Base-by-base conservation (phyloP, 2,113 vertebrate genomes). In the Neogobius melanostomus region DNA sequence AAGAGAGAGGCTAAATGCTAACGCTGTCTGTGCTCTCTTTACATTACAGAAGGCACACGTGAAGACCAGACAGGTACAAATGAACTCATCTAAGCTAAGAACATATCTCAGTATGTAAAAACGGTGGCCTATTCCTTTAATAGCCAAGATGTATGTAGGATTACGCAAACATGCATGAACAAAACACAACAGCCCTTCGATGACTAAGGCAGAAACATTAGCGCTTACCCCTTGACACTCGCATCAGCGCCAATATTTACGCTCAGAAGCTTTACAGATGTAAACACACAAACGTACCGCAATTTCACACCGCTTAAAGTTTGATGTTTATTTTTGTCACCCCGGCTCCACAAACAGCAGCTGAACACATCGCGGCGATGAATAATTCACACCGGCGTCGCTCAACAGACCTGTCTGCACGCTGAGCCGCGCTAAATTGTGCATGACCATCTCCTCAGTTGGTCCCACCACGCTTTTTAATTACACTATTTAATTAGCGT, bases 401-500 rank as follows among this genome's bases (percentile, higher is more conserved):
- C 50, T 80, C 62, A 72, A 21, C 36, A 57, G 71, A 75, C 62
- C 54, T 74, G 59, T 81, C 72, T 75, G 48, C 66, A 36, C 71
- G 75, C 76, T 77, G 82, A 57, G 80, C 73, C 51, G 63, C 71
- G 82, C 75, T 86, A 67, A 87, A 89, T 85, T 81, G 85, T 72
- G 81, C 84, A 81, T 80, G 86, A 82, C 84, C 79, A 82, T 87
- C 79, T 80, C 46, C 66, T 72, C 3, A 45, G 79, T 79, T 76
- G 74, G 80, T 61, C 42, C 36, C 56, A 42, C 69, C 71, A 71
- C 76, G 74, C 79, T 75, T 90, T 84, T 85, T 87, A 89, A 90
- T 89, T 83, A 86, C 74, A 74, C 74, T 64, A 74, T 86, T 85
- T 86, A 86, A 89, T 88, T 88, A 85, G 75, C 74, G 81, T 85